phyloP scores from a whole-genome alignment of 2,113 vertebrate species.

The Neotoma lepida region DNA sequence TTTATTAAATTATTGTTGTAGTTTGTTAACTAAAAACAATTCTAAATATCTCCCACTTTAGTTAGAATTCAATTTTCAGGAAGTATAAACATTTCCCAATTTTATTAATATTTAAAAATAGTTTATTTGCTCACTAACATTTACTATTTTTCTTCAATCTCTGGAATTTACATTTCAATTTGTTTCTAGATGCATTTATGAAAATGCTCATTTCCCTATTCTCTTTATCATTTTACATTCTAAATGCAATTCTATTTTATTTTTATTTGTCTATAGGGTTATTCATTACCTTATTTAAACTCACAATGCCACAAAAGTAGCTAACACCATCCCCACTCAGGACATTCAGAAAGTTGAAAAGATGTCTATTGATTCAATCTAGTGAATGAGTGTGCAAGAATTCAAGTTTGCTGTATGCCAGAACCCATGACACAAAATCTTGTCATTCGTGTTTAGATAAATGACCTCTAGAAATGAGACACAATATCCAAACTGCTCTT shows the following conservation, averaged over 20 bases:
- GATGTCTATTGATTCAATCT: too few relatives aligned
- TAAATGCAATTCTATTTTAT: conserved; percentile 30
- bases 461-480: not conserved
- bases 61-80: conserved; percentile 21
- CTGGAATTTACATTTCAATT: not conserved
- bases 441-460: not conserved
- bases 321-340: not conserved
- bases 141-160: conserved; percentile 24
- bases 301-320: not conserved
- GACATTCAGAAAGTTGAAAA: not conserved
- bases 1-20: not conserved
- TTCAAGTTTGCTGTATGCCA: not conserved
- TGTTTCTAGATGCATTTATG: conserved; percentile 24
- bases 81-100: not conserved
- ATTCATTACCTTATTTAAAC: not conserved
- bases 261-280: not conserved
- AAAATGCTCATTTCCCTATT: not conserved
- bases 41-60: not conserved
- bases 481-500: not conserved
- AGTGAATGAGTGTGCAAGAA: not conserved
- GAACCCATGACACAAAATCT: not conserved
- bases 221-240: not conserved
- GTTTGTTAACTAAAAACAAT: not conserved
- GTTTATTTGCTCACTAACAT: conserved; percentile 3
- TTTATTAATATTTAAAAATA: not conserved